Conservation (phyloP, 2,113 vertebrate species). For the Cinclus mexicanus region DNA sequence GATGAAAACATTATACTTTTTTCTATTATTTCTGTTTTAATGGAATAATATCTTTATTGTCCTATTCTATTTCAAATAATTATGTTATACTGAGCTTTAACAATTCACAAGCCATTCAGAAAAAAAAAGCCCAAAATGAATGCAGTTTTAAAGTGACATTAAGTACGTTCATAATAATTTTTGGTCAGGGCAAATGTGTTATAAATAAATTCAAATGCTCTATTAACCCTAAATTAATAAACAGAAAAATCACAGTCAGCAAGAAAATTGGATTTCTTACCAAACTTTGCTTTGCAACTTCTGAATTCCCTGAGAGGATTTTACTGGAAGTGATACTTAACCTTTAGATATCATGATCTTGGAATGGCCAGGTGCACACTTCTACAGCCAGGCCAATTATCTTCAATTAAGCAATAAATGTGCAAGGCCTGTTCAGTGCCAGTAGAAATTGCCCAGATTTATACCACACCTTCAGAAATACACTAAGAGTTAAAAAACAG, state of each 20-base stretch:
- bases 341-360: conserved; percentile 52
- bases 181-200: not conserved
- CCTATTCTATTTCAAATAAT: not conserved
- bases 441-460: conserved; percentile 38
- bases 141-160: conserved; percentile 6
- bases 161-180: not conserved
- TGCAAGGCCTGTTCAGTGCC: not conserved
- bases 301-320: conserved; percentile 50
- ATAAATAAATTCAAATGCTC: conserved; percentile 25
- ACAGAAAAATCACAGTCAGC: conserved; percentile 35
- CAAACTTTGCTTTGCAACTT: conserved; percentile 24
- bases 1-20: not conserved
- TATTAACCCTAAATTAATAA: conserved; percentile 32
- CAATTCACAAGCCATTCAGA: not conserved
- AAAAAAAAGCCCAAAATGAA: not conserved
- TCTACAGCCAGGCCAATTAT: conserved; percentile 46
- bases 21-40: not conserved
- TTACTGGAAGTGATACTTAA: conserved; percentile 74
- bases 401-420: conserved; percentile 64
- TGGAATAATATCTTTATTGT: not conserved
- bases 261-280: conserved; percentile 37
- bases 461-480: not conserved
- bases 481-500: conserved; percentile 54
- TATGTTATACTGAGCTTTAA: not conserved
- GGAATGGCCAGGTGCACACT: conserved; percentile 37